Base-by-base conservation (phyloP, 2,888 invertebrate species). In the Scrobipalpa costella region DNA sequence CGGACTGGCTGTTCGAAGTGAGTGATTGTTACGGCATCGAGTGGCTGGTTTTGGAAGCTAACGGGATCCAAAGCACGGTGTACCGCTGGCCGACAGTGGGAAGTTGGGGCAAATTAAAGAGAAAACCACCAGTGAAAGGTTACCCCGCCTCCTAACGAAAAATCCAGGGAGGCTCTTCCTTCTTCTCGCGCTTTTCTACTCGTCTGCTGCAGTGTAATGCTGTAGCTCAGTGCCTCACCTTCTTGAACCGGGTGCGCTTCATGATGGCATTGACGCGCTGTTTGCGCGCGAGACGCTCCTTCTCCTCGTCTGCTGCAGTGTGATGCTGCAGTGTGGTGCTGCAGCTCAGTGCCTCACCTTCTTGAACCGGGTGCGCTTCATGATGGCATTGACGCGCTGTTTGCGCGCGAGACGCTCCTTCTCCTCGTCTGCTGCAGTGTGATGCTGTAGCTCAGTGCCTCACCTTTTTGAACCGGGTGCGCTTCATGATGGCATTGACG, bases 201-300 rank as follows among this genome's bases (percentile, higher is more conserved):
- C 38, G 13, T 38, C 38, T 38, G 1, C 38, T 13, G 27, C 13
- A 38, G 8, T 38, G 38, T 38, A 2, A 38, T 38, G 8, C 8
- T 8, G 8, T n/a, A n/a, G n/a, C 38, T 8, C 38, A 38, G 8
- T 47, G 47, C 15, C 63, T 36, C 19, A 64, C 62, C 88, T 92
- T 92, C 80, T 85, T 83, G 38, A 88, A 83, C 69, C 97, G 92
- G n/a, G 98, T 98, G 76, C 98, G 92, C 62, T 95, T 94, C 98
- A 98, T 98, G 77, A 98, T 98, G 63, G 97, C 97, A 85, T 97
- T 97, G 27, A 98, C 97, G 64, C 98, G 93, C 86, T 97, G 98
- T 75, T 97, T 96, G 76, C 98, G 92, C 65, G 95, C 96, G 75
- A 96, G 94, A 64, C 98, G 92, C 82, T 98, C 98, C 79, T 95